A percentile compares a stretch with the other conserved stretches of the same genome.
Conservation (phyloP, 2,797 vertebrate genomes). For the Gallirallus australis region DNA sequence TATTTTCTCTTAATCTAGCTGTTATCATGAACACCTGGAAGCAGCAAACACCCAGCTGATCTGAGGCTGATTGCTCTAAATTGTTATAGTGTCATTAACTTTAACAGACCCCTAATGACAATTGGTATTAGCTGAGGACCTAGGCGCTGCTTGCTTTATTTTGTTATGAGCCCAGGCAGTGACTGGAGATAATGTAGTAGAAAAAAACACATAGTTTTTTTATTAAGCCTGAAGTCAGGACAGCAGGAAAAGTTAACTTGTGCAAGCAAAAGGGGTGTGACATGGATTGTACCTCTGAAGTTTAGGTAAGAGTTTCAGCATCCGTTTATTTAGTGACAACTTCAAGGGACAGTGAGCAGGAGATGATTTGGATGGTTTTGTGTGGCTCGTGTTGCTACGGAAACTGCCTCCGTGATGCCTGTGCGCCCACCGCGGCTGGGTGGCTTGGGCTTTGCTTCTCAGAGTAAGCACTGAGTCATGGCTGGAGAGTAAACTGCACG, state of each 20-base stretch:
- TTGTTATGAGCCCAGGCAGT: neutral
- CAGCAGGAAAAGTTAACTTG: neutral
- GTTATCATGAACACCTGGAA: neutral
- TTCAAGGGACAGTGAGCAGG: constrained; percentile 31
- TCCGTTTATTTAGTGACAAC: constrained; percentile 35
- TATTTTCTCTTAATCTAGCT: neutral
- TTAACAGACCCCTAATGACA: neutral
- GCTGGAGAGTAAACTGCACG: neutral
- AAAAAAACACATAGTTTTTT: too few relatives aligned
- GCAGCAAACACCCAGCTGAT: neutral
- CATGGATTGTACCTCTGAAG: constrained; percentile 13
- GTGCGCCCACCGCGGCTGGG: constrained; percentile 26
- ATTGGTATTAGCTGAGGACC: neutral
- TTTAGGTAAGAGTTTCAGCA: constrained; percentile 43
- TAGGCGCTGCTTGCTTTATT: neutral
- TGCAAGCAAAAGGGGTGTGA: constrained; percentile 23
- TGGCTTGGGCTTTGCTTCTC: constrained; percentile 51
- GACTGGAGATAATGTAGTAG: neutral
- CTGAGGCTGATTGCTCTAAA: neutral
- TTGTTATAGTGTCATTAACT: neutral
- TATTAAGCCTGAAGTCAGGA: neutral
- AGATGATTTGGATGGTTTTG: constrained; percentile 53
- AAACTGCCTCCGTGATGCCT: constrained; percentile 44
- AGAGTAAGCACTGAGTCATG: neutral
- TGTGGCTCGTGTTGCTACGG: constrained; percentile 72